These are phyloP conservation scores for Sternarchorhynchus goeldii DNA, from an alignment of 2,797 vertebrate species.

Conservation along the genomic window DNA sequence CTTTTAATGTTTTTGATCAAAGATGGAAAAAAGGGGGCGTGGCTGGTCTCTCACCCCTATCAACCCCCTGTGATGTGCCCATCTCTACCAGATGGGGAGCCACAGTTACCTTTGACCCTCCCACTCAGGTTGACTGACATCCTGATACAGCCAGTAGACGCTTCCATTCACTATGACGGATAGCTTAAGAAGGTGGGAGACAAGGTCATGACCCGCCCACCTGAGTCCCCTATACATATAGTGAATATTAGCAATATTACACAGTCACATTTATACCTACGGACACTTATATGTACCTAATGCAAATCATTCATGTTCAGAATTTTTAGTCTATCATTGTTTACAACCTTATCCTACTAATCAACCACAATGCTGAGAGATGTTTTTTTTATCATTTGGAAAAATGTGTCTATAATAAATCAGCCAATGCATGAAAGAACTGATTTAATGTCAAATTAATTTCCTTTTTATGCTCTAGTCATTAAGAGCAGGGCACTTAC, in stretches of 20 bases:
- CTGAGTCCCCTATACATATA: conserved; percentile 49
- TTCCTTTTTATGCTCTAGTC: conserved; percentile 43
- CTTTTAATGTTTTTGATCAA: conserved; percentile 34
- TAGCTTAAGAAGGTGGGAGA: conserved; percentile 55
- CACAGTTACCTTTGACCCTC: conserved; percentile 73
- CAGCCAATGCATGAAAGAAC: conserved; percentile 38
- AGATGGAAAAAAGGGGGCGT: conserved; percentile 44
- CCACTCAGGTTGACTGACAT: conserved; percentile 54
- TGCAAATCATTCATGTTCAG: neutral
- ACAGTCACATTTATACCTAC: neutral
- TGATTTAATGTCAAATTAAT: conserved; percentile 49
- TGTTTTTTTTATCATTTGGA: conserved; percentile 10
- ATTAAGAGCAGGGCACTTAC: conserved; percentile 41
- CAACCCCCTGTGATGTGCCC: conserved; percentile 50
- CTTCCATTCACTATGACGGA: conserved; percentile 52
- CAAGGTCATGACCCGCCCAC: conserved; percentile 52
- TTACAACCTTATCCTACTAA: conserved; percentile 2
- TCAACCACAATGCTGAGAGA: neutral
- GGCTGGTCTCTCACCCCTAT: conserved; percentile 58
- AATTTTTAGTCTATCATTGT: neutral
- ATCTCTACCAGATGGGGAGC: conserved; percentile 76
- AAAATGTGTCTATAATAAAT: conserved; percentile 46
- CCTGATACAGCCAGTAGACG: conserved; percentile 43
- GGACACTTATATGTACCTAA: neutral
- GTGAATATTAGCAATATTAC: conserved; percentile 36